A percentile compares a stretch with the other conserved stretches of the same genome.
These are phyloP conservation scores for Drosophila subquinaria DNA, from an alignment of 2,888 invertebrate species.

Conservation along the genomic window DNA sequence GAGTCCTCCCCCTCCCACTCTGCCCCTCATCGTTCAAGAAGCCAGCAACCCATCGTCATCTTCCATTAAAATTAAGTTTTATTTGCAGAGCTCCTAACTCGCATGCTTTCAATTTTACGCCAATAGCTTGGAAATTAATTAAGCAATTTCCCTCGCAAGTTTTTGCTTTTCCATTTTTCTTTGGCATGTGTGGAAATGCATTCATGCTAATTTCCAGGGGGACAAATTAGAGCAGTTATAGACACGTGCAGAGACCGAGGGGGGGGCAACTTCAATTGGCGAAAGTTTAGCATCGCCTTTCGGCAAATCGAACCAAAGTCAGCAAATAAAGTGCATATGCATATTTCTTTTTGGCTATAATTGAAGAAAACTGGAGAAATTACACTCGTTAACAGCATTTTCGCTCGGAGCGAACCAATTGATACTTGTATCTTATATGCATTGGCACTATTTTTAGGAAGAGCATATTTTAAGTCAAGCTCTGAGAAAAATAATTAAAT, in stretches of 20 bases:
- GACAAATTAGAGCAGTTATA: slow-evolving; percentile 24
- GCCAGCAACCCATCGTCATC: neutral
- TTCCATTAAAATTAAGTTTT: slow-evolving; percentile 65
- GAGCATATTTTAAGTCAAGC: too few relatives aligned
- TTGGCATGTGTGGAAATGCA: slow-evolving; percentile 52
- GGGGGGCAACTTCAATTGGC: slow-evolving; percentile 8
- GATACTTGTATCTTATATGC: neutral
- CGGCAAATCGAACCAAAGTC: slow-evolving; percentile 24
- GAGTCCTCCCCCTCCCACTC: neutral
- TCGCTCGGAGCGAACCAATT: neutral
- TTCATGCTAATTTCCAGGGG: slow-evolving; percentile 70
- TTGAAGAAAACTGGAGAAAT: neutral
- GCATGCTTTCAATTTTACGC: slow-evolving; percentile 55
- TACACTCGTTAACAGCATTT: neutral
- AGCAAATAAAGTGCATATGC: neutral
- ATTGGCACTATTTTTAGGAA: neutral
- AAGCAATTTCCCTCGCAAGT: slow-evolving; percentile 65
- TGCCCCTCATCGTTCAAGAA: neutral
- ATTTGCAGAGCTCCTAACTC: slow-evolving; percentile 56
- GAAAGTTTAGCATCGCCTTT: slow-evolving; percentile 26
- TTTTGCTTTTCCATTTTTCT: slow-evolving; percentile 23
- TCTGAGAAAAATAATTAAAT: too few relatives aligned
- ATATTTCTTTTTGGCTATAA: neutral
- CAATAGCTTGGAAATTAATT: slow-evolving; percentile 71
- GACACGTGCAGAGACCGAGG: neutral